phyloP scores from a whole-genome alignment of 2,113 vertebrate species.

The Lasiurus borealis region DNA sequence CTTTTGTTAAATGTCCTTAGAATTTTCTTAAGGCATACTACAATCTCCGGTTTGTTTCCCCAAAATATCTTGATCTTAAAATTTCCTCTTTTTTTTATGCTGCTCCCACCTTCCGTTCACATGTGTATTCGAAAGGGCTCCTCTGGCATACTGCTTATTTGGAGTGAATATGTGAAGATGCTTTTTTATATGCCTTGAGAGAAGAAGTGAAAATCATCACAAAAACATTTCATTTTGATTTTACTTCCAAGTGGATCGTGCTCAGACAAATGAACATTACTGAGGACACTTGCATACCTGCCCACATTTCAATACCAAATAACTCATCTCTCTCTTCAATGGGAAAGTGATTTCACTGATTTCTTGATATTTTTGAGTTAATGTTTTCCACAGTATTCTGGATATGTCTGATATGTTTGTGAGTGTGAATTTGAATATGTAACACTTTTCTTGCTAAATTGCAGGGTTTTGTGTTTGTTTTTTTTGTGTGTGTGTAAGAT shows the following conservation, averaged over 20 bases:
- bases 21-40: constrained; percentile 21
- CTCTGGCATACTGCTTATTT: constrained; percentile 34
- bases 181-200: background rate
- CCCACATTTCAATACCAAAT: constrained; percentile 6
- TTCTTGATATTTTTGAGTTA: constrained; percentile 43
- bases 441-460: constrained; percentile 15
- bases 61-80: background rate
- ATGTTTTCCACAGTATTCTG: background rate
- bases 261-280: constrained; percentile 22
- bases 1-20: background rate
- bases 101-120: background rate
- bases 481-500: background rate
- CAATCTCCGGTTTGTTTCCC: background rate
- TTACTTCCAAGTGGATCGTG: constrained; percentile 27
- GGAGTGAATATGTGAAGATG: background rate
- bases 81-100: background rate
- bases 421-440: background rate
- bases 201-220: background rate
- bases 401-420: background rate
- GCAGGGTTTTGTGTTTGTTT: background rate
- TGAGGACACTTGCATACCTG: background rate
- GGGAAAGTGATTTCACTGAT: constrained; percentile 36
- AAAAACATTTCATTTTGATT: constrained; percentile 65
- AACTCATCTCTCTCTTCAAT: constrained; percentile 43
- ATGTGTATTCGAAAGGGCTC: background rate